phyloP scores from a whole-genome alignment of 1,140 invertebrate species.

The Bradysia coprophila region DNA sequence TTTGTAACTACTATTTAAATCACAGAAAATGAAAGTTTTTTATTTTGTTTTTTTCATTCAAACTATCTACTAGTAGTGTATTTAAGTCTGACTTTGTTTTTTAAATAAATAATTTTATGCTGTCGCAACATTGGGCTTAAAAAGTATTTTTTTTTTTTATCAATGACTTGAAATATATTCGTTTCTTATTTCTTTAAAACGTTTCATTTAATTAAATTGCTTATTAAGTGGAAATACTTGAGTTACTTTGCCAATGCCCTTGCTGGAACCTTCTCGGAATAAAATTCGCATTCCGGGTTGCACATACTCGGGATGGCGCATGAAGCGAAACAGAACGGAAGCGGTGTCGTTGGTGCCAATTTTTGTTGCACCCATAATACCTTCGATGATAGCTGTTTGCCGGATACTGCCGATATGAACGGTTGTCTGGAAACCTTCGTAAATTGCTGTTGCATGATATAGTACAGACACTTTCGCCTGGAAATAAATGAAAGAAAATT shows the following conservation, averaged over 20 bases:
- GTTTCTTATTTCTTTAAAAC: too few species aligned
- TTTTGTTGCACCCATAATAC: conserved; percentile 22
- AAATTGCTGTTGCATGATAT: conserved; percentile 57
- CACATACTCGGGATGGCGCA: conserved; percentile 82
- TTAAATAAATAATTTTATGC: too few species aligned
- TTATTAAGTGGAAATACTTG: conserved; percentile 41
- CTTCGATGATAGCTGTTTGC: conserved; percentile 76
- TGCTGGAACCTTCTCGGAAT: conserved; percentile 73
- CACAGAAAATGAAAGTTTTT: too few species aligned
- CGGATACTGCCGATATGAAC: conserved; percentile 88
- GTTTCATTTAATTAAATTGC: too few species aligned
- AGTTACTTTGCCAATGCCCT: conserved; percentile 80
- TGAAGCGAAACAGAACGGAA: conserved; percentile 74
- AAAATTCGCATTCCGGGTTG: conserved; percentile 67
- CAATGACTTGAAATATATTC: too few species aligned
- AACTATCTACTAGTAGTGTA: too few species aligned
- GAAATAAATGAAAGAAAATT: conserved; percentile 14
- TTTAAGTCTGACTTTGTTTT: too few species aligned
- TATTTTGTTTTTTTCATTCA: too few species aligned
- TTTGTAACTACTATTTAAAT: too few species aligned
- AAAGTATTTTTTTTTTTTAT: too few species aligned
- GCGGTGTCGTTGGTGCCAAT: conserved; percentile 63
- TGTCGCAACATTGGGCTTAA: too few species aligned
- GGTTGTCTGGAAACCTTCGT: conserved; percentile 79
- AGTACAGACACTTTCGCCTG: conserved; percentile 74